Evolutionary conservation across 2,113 vertebrate genomes (phyloP), one percentile per base, ranked within the genome.

Genomic region (Diadophis punctatus): DNA sequence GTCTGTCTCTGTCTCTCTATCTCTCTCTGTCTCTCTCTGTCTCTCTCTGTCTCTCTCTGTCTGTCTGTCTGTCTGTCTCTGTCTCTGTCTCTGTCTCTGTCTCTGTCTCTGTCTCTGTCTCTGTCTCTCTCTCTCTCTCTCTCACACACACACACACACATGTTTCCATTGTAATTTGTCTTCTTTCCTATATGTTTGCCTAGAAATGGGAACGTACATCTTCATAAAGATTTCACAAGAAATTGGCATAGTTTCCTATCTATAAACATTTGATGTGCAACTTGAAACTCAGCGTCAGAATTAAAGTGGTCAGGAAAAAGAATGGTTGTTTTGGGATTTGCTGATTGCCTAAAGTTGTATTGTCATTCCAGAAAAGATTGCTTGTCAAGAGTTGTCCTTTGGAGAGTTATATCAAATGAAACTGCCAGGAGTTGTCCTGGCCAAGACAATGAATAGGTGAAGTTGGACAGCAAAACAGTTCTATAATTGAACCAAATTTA

Each of bases 311-410:
- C 84, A 93, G 46, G 51, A 55, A 89, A 48, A 39, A n/a, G 93
- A 46, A 91, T 39, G 88, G 89, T 90, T 93, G 87, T 95, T 94
- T 90, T 74, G 74, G 90, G 93, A 92, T 34, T 48, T 90, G 85
- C n/a, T 89, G 58, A 51, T 93, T 92, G 89, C 60, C 87, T 93
- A 48, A 90, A 56, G 27, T 56, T 89, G 49, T 25, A 95, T 11
- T 93, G 84, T 87, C 3, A 0, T 89, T 95, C 92, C 46, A 86
- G 92, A 84, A 95, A 94, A 88, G 92, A 91, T 8, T 93, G 51
- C 88, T 92, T 90, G 89, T 93, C 63, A 87, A n/a, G 80, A 93
- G 92, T 27, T 22, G 23, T 90, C 90, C 90, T 95, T 94, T 56
- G 80, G 92, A 89, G 90, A 93, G 93, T 52, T 55, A 27, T 86